Evolutionary conservation across 2,113 vertebrate species (phyloP).

Genomic region (Passer domesticus): DNA sequence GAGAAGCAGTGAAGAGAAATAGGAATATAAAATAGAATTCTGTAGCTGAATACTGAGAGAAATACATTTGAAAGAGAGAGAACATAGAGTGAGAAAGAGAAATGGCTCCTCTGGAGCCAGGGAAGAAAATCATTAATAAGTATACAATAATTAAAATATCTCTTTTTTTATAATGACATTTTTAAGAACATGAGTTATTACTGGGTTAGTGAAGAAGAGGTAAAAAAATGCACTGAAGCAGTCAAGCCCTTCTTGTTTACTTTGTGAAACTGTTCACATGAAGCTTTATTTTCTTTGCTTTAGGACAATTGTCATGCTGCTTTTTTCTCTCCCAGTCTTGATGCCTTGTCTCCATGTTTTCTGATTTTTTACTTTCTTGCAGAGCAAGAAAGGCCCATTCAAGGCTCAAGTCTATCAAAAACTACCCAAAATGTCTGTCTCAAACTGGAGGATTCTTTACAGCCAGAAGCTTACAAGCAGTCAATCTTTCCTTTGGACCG

Average conservation of each 20-base stretch:
- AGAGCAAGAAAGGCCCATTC: neutral
- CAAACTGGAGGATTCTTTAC: neutral
- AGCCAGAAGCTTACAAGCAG: neutral
- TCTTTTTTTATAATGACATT: neutral
- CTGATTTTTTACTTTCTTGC: neutral
- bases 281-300: neutral
- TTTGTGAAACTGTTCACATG: neutral
- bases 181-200: neutral
- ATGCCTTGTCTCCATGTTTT: neutral
- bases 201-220: neutral
- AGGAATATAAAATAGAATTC: neutral
- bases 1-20: neutral
- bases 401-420: neutral
- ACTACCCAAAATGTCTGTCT: neutral
- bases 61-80: neutral
- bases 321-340: neutral
- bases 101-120: neutral
- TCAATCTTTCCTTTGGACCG: neutral
- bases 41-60: neutral
- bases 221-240: neutral
- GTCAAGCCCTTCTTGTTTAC: neutral
- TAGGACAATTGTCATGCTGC: neutral
- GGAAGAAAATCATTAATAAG: neutral
- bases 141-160: neutral
- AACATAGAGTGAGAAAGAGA: neutral